Evolutionary conservation across 2,113 vertebrate species (phyloP), one percentile per base, ranked within the genome.

Genomic region (Speoplatyrhinus poulsoni): DNA sequence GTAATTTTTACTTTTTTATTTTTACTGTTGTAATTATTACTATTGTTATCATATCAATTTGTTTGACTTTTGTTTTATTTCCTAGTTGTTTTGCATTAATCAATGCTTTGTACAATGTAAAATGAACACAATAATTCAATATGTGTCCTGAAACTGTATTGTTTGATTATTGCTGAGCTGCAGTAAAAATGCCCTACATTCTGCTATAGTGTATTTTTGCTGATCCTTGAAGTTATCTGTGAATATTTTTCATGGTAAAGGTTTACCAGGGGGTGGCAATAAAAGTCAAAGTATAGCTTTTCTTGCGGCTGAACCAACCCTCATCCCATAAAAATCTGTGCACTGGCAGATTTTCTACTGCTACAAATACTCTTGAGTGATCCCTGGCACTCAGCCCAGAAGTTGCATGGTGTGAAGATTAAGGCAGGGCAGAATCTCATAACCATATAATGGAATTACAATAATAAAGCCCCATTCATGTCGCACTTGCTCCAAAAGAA

Each of bases 191-290:
- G 32, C 33, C 63, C 76, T 67, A 81, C 65, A 78, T 84, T 82
- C 79, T 69, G 76, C 73, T 77, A 77, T 62, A 65, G 69, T 77
- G 81, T 77, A 52, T 81, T 85, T 84, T 61, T 82, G 85, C 88
- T 88, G 86, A 87, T 76, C 75, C 81, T 77, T 72, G 69, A 81
- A 80, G 82, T 75, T 78, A 87, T 72, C 82, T 84, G 86, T 78
- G 88, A 87, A 87, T 88, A 84, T 87, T 79, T 87, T 85, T 87
- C 76, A 86, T 86, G 83, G 77, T 82, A 82, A 85, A 88, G 80
- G 82, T 83, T 88, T 88, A 87, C 85, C 80, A 87, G 82, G 76
- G 86, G 82, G 80, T 76, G 78, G 86, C 81, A 82, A 88, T 88
- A 89, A 87, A 86, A 87, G 82, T 85, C 84, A 79, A 63, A 82